Percentiles rank a stretch among this genome's conserved stretches.
Evolutionary conservation across 2,113 vertebrate species (phyloP).

Genomic region (Coturnix japonica): DNA sequence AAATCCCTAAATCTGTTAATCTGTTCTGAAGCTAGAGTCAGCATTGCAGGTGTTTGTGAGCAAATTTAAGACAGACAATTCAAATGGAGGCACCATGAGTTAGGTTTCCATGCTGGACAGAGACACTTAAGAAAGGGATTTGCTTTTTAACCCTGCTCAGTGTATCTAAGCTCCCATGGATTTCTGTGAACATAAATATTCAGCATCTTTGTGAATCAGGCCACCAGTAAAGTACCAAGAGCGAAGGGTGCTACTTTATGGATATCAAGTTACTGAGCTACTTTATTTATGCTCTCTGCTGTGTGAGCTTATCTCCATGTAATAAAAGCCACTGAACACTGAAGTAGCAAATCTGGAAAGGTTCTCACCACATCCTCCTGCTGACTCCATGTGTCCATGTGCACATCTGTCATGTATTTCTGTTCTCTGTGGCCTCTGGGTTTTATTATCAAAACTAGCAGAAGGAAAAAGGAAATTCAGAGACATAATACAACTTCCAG

Average conservation of each 20-base stretch:
- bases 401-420: background rate
- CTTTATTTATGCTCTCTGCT: background rate
- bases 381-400: background rate
- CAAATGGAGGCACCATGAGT: background rate
- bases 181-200: background rate
- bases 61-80: background rate
- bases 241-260: background rate
- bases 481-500: background rate
- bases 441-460: background rate
- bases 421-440: background rate
- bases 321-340: background rate
- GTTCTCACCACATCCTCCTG: background rate
- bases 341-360: background rate
- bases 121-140: background rate
- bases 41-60: background rate
- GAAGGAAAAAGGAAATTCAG: background rate
- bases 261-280: background rate
- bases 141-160: background rate
- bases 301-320: background rate
- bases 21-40: background rate
- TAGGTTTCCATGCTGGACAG: background rate
- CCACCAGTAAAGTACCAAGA: background rate
- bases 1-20: background rate
- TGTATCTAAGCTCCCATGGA: background rate
- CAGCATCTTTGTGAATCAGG: background rate